Percentiles rank a stretch among this genome's conserved stretches.
Evolutionary conservation across 2,113 vertebrate genomes (phyloP).

Genomic region (Peromyscus polionotus): DNA sequence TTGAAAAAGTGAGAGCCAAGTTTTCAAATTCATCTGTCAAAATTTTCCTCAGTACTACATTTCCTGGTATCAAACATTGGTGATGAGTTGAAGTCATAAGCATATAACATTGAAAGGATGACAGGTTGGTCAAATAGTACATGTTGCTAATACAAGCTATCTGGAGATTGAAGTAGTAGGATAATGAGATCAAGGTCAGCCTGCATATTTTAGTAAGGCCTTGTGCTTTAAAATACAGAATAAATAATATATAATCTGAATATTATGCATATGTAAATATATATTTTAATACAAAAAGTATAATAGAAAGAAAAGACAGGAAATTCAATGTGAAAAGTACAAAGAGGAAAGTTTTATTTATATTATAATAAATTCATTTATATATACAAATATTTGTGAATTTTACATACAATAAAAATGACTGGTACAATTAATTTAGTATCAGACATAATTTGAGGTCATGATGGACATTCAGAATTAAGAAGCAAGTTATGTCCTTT

Average conservation of each 20-base stretch:
- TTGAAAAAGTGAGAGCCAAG: neutral
- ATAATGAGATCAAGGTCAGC: neutral
- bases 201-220: neutral
- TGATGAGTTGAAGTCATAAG: neutral
- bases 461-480: neutral
- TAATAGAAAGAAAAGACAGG: neutral
- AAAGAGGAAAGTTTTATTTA: neutral
- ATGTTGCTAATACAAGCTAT: neutral
- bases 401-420: neutral
- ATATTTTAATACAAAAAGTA: neutral
- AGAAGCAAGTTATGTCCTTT: neutral
- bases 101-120: neutral
- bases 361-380: neutral
- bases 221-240: neutral
- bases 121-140: too few relatives aligned
- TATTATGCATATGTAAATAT: neutral
- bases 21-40: conserved; percentile 17
- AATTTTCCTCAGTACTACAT: neutral
- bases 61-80: neutral
- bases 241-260: neutral
- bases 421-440: neutral
- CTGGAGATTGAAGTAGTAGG: neutral
- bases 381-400: neutral
- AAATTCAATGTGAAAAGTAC: neutral
- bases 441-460: neutral